A percentile compares a stretch with the other conserved stretches of the same genome.
phyloP scores from a whole-genome alignment of 37 sponge, comb jelly and placozoan genomes.

The Ianthella basta region DNA sequence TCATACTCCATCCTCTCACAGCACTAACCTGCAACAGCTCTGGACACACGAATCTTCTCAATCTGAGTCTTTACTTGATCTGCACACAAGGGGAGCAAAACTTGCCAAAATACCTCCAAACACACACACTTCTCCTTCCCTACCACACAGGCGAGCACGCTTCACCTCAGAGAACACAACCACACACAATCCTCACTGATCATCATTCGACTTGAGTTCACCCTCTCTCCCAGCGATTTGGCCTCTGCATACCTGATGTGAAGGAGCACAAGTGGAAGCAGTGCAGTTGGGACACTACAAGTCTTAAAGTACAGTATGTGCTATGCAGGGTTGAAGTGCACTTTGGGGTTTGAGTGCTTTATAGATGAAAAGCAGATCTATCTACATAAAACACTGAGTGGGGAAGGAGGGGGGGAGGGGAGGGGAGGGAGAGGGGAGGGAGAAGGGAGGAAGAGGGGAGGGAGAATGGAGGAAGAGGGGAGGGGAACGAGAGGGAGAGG shows the following conservation, averaged over 20 bases:
- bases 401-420: too few relatives aligned
- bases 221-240: conserved; percentile 87
- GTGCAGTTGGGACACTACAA: too few relatives aligned
- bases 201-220: conserved; percentile 70
- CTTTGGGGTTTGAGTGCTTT: too few relatives aligned
- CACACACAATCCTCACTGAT: conserved; percentile 73
- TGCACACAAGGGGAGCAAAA: background rate
- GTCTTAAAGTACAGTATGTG: too few relatives aligned
- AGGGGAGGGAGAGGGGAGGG: too few relatives aligned
- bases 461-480: too few relatives aligned
- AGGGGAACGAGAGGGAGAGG: too few relatives aligned
- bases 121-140: background rate
- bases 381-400: too few relatives aligned
- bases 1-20: background rate
- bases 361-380: too few relatives aligned
- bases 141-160: background rate
- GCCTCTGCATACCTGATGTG: conserved; percentile 84
- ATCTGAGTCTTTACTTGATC: conserved; percentile 82
- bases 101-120: background rate
- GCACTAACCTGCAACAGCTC: conserved; percentile 55
- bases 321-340: too few relatives aligned
- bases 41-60: conserved; percentile 62
- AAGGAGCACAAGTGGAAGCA: background rate
- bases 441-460: too few relatives aligned
- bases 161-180: background rate